Conservation (phyloP, 2,113 vertebrate species). For the Addax nasomaculatus region DNA sequence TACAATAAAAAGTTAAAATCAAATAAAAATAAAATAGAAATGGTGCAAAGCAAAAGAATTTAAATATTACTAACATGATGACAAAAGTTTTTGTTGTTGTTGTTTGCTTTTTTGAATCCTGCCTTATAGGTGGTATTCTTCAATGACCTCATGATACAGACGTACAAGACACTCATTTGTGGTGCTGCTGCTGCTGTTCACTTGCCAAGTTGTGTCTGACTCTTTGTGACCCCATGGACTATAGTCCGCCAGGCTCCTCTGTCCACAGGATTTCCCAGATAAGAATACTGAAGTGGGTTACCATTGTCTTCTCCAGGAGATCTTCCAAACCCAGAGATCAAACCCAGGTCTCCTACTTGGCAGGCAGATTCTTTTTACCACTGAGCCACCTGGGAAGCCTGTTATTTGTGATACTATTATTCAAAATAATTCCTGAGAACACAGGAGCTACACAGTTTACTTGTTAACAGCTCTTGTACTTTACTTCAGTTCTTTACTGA, state of each 20-base stretch:
- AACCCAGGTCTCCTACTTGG: not conserved
- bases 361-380: not conserved
- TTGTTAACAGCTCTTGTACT: not conserved
- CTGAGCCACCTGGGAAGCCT: not conserved
- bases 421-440: not conserved
- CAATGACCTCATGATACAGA: not conserved
- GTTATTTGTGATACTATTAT: not conserved
- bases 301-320: not conserved
- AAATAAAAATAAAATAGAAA: not conserved
- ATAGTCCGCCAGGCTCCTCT: not conserved
- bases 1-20: not conserved
- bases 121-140: not conserved
- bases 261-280: not conserved
- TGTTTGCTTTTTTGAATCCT: not conserved
- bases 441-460: not conserved
- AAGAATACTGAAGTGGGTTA: not conserved
- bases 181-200: not conserved
- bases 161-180: not conserved
- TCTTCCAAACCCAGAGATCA: not conserved
- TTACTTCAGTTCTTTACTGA: not conserved
- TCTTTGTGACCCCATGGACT: not conserved
- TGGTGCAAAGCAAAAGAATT: not conserved
- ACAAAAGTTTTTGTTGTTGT: not conserved
- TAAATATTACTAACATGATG: not conserved
- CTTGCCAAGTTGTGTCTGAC: not conserved